Evolutionary conservation across 2,888 invertebrate genomes (phyloP).

Genomic region (Perizoma flavofasciatum): DNA sequence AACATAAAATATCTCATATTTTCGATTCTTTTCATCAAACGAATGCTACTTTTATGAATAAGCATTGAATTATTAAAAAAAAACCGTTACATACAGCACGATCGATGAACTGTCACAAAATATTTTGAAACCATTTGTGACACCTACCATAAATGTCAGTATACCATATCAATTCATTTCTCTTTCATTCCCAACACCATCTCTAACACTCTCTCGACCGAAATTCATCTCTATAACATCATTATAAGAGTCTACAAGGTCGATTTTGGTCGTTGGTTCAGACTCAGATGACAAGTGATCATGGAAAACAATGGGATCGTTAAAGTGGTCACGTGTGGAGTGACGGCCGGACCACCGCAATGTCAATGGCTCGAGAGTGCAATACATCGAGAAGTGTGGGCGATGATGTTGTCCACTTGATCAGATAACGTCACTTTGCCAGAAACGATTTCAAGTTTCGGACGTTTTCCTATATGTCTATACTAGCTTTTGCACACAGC

Average conservation of each 20-base stretch:
- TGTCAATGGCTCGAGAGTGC: slow-evolving; percentile 56
- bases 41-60: background rate
- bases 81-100: slow-evolving; percentile 43
- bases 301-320: slow-evolving; percentile 78
- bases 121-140: slow-evolving; percentile 69
- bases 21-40: too few species aligned
- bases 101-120: slow-evolving; percentile 74
- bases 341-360: slow-evolving; percentile 76
- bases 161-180: slow-evolving; percentile 66
- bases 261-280: slow-evolving; percentile 36
- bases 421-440: slow-evolving; percentile 17
- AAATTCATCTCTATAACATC: slow-evolving; percentile 46
- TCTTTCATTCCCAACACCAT: slow-evolving; percentile 45
- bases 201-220: slow-evolving; percentile 11
- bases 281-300: slow-evolving; percentile 71
- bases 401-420: slow-evolving; percentile 27
- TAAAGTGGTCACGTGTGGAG: slow-evolving; percentile 70
- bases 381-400: slow-evolving; percentile 28
- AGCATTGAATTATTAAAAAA: background rate
- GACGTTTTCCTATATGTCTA: slow-evolving; percentile 8
- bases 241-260: slow-evolving; percentile 35
- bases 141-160: slow-evolving; percentile 71
- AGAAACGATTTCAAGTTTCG: slow-evolving; percentile 13
- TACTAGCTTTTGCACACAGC: too few species aligned
- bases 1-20: too few species aligned